Evolutionary conservation across 2,113 vertebrate species (phyloP), one percentile per base, ranked within the genome.

Genomic region (Brachypteracias leptosomus): DNA sequence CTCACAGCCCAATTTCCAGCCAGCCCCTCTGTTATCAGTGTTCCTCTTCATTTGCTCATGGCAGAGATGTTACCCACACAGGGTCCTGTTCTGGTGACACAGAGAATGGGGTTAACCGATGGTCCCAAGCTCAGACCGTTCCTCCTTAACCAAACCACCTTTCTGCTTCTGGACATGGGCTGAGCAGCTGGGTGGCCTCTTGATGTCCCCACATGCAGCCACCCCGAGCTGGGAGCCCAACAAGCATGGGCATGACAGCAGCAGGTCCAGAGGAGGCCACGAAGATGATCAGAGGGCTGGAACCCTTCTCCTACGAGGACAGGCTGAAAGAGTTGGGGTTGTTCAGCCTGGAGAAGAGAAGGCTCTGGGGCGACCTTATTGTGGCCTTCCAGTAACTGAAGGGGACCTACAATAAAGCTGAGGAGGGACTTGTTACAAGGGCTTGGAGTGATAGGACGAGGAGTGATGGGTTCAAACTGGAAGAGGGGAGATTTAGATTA

Each of bases 171-270:
- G 1, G 71, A 51, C 25, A 25, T 1, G 3, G 49, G 29, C 12
- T 5, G 1, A 84, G 59, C 1, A 1, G 29, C 16, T 0, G 0
- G 21, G 17, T 33, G 49, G 36, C 40, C 20, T 61, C 83, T 46
- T 7, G 4, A 4, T 3, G 3, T 51, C 72, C n/a, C 36, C 22
- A 33, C 9, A 4, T 4, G 10, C 25, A 54, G 51, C 58, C 51
- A 36, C 57, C 11, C 24, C 26, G 35, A 17, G 26, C 63, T 72
- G 71, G 65, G 28, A 72, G 47, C 66, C 72, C 3, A 1, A 7
- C 20, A 38, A 58, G 57, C 35, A 17, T 19, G 1, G 16, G 63
- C 63, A 44, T 0, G 1, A 57, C 55, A 51, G 51, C 52, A 66
- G 46, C 52, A 44, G 44, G 44, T 44, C 44, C 44, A 44, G 44